A percentile compares a stretch with the other conserved stretches of the same genome.
Evolutionary conservation across 2,888 invertebrate genomes (phyloP).

Genomic region (Prosapia bicincta): DNA sequence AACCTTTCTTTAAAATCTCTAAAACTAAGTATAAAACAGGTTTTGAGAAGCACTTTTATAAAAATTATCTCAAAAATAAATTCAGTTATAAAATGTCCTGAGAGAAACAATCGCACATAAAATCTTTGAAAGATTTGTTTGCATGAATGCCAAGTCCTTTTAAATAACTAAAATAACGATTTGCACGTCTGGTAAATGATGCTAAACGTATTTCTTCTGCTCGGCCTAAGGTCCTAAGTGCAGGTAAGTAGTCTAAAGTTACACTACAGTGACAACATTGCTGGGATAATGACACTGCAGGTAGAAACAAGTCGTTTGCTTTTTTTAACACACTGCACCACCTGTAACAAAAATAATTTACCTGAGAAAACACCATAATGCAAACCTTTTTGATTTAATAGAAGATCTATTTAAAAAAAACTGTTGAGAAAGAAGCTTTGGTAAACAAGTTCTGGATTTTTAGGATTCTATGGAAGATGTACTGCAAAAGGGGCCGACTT

Average conservation of each 20-base stretch:
- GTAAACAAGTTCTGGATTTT: no score
- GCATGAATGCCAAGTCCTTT: conserved; percentile 53
- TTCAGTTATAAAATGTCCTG: no score
- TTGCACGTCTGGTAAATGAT: conserved; percentile 60
- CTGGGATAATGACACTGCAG: conserved; percentile 18
- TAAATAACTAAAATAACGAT: conserved; percentile 77
- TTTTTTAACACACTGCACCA: conserved; percentile 11
- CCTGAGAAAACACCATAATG: no score
- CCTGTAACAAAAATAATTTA: background rate
- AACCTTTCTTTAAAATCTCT: no score
- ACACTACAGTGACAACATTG: conserved; percentile 48
- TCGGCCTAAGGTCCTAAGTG: conserved; percentile 64
- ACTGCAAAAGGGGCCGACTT: no score
- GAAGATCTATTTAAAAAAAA: no score
- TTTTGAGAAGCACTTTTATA: no score
- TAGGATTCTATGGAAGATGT: no score
- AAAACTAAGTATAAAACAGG: no score
- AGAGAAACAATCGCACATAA: conserved; percentile 23
- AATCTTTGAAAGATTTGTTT: conserved; percentile 16
- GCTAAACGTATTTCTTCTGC: conserved; percentile 60
- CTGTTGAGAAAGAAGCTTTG: no score
- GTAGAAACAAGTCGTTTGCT: conserved; percentile 13
- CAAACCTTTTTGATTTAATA: no score
- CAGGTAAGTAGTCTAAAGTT: conserved; percentile 66
- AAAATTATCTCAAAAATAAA: no score